Evolutionary conservation across 2,888 invertebrate genomes (phyloP).

Genomic region (Nipponacmea schrenckii): DNA sequence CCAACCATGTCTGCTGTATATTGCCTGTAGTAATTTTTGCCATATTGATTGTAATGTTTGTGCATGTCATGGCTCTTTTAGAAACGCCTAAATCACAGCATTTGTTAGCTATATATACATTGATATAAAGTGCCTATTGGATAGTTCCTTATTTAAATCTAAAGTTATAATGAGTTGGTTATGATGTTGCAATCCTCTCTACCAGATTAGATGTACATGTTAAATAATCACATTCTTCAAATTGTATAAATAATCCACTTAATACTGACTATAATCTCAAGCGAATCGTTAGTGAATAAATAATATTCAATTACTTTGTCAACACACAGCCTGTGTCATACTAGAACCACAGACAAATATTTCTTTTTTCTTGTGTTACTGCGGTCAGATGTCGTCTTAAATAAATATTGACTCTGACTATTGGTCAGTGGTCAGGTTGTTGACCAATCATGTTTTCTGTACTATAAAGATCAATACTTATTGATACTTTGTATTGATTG

Average conservation of each 20-base stretch:
- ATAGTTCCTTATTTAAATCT: no score
- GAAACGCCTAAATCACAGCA: no score
- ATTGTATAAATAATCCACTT: constrained; percentile 4
- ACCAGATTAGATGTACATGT: neutral
- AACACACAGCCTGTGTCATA: neutral
- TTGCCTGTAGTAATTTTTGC: no score
- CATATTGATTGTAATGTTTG: no score
- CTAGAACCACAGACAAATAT: neutral
- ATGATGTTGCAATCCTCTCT: no score
- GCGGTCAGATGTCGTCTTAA: neutral
- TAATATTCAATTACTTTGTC: neutral
- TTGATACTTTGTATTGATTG: neutral
- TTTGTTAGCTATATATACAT: no score
- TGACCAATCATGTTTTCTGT: neutral
- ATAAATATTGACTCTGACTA: neutral
- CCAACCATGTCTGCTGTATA: no score
- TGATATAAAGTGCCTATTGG: no score
- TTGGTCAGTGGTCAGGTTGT: neutral
- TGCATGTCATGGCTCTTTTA: no score
- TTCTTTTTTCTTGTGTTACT: neutral
- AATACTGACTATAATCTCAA: neutral
- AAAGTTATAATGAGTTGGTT: no score
- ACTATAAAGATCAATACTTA: neutral
- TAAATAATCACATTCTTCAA: neutral
- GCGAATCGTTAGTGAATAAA: neutral